Percentiles rank a stretch among this genome's conserved stretches.
Evolutionary conservation across 2,113 vertebrate species (phyloP).

Genomic region (Cranoglanis bouderius): DNA sequence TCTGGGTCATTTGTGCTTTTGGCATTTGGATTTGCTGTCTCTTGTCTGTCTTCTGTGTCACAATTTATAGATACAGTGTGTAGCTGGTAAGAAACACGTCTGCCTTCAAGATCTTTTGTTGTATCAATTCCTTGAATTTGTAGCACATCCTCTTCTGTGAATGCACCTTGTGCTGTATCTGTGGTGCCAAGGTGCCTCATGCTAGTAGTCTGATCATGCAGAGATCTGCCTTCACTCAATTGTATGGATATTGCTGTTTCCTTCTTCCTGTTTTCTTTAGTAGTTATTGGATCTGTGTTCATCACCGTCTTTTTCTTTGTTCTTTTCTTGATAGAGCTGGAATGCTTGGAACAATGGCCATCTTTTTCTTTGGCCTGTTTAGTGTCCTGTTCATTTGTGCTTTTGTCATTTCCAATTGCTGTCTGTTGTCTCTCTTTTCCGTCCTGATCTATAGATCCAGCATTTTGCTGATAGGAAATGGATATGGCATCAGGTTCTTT

Average conservation of each 20-base stretch:
- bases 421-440: not conserved
- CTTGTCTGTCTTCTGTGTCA: not conserved
- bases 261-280: not conserved
- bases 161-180: not conserved
- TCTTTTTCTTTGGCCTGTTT: not conserved
- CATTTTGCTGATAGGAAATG: not conserved
- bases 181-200: not conserved
- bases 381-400: not conserved
- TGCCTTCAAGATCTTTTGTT: not conserved
- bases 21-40: not conserved
- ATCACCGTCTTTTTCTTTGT: not conserved
- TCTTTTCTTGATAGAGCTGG: not conserved
- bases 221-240: not conserved
- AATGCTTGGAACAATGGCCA: not conserved
- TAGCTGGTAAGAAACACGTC: not conserved
- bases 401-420: not conserved
- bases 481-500: not conserved
- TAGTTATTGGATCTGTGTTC: not conserved
- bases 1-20: not conserved
- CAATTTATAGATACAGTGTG: not conserved
- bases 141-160: not conserved
- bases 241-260: not conserved
- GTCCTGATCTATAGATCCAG: not conserved
- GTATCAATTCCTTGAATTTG: conserved; percentile 9
- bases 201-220: not conserved